These are phyloP conservation scores for Tuberolachnus salignus DNA, from an alignment of 2,888 invertebrate species.

Conservation along the genomic window DNA sequence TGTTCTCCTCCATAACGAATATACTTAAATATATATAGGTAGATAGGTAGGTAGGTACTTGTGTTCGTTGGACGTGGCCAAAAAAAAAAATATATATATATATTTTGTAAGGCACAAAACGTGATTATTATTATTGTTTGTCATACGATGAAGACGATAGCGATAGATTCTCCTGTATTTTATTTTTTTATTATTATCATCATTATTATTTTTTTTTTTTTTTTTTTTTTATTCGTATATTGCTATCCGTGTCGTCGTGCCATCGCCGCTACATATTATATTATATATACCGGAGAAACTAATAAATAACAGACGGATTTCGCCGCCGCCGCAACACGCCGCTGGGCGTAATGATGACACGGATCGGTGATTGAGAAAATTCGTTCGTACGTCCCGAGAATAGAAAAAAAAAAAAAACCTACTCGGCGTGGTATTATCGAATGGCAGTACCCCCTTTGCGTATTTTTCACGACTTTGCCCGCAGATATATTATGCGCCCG, in stretches of 20 bases:
- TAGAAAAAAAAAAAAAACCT: too few species aligned
- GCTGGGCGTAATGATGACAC: conserved; percentile 8
- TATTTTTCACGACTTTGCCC: too few species aligned
- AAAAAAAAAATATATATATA: conserved; percentile 5
- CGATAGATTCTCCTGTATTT: conserved; percentile 10
- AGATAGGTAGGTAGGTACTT: too few species aligned
- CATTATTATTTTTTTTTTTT: conserved; percentile 11
- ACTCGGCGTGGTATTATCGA: too few species aligned
- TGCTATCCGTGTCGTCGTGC: background rate
- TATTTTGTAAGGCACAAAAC: conserved; percentile 47
- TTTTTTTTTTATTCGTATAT: conserved; percentile 38
- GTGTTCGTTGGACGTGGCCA: conserved; percentile 24
- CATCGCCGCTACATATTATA: background rate
- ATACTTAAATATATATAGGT: background rate
- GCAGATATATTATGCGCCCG: too few species aligned
- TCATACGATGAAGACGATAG: conserved; percentile 32
- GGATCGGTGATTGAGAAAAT: conserved; percentile 17
- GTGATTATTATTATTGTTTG: conserved; percentile 46
- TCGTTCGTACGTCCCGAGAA: background rate
- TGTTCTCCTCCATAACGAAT: conserved; percentile 41
- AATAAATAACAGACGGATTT: conserved; percentile 21
- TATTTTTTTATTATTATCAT: conserved; percentile 17
- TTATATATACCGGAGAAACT: background rate
- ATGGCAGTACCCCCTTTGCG: too few species aligned
- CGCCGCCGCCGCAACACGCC: background rate